Base-by-base conservation (phyloP, 2,113 vertebrate genomes). In the Uria aalge region DNA sequence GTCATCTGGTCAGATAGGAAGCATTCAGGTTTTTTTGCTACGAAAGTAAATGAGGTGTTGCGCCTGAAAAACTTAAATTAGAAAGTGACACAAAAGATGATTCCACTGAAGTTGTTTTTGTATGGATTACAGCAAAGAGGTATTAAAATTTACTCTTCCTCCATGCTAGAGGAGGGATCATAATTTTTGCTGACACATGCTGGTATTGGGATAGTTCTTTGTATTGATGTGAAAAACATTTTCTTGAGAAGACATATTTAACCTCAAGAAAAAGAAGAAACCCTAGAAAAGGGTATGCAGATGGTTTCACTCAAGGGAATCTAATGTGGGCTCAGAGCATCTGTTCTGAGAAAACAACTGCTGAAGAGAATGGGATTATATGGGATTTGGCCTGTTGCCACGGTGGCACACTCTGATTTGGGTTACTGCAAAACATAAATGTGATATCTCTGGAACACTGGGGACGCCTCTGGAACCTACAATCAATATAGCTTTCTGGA, bases 261-360 rank as follows among this genome's bases (percentile, higher is more conserved):
- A 52, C 5, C 16, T 83, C 20, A 92, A 90, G 57, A 59, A 80
- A 77, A 84, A 48, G 41, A 81, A 63, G 71, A 74, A 93, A 43
- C 19, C 8, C 7, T 85, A 63, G 29, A 36, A 88, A 88, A 86
- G 26, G 5, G 11, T 69, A 69, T 22, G 7, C 92, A 93, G 88
- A 56, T 90, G 85, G 67, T 86, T 94, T 91, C 69, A 72, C 43
- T 93, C 85, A 85, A 15, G 40, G 34, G 85, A 92, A 85, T 78
- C 82, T 88, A 75, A 78, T 71, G 48, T 84, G n/a, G 53, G 71
- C 48, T 92, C 86, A 96, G 68, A 88, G 60, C 88, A 96, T 85
- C 81, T 90, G 90, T 96, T 94, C 94, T 63, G 69, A 78, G 87
- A 94, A 95, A 95, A 96, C 73, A 95, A 91, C 88, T 95, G 85